Conservation (phyloP, 2,888 invertebrate genomes). For the Standfussiana lucernea region DNA sequence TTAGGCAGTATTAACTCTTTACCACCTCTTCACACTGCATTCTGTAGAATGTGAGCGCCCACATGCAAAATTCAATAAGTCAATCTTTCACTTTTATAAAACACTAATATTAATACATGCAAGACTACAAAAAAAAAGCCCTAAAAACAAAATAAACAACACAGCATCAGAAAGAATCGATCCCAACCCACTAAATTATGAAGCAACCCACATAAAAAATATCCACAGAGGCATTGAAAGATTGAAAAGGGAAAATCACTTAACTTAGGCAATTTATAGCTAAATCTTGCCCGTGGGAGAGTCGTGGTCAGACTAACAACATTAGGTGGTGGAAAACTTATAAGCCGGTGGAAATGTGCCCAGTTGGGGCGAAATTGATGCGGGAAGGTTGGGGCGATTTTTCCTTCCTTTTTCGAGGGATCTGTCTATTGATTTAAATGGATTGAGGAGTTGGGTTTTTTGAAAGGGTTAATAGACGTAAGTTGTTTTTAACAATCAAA, state of each 20-base stretch:
- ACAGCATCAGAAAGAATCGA: slow-evolving; percentile 54
- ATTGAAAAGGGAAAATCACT: slow-evolving; percentile 90
- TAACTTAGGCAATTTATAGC: slow-evolving; percentile 88
- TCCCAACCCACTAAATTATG: slow-evolving; percentile 78
- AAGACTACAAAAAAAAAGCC: not conserved
- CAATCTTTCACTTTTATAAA: not conserved
- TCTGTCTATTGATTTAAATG: slow-evolving; percentile 69
- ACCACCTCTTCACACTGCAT: too few species aligned
- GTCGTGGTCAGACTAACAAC: slow-evolving; percentile 89
- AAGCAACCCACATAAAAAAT: slow-evolving; percentile 82
- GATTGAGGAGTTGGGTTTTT: slow-evolving; percentile 17
- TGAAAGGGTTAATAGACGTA: slow-evolving; percentile 8
- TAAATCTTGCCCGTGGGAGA: slow-evolving; percentile 88
- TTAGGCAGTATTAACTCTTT: not conserved
- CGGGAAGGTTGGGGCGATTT: slow-evolving; percentile 72
- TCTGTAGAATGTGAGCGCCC: too few species aligned
- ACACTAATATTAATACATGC: not conserved
- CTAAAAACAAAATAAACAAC: slow-evolving; percentile 16
- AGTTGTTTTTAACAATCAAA: not conserved
- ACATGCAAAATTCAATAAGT: not conserved
- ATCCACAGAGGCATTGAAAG: slow-evolving; percentile 87
- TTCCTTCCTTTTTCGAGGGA: slow-evolving; percentile 63
- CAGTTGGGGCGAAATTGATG: slow-evolving; percentile 61
- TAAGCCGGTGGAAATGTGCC: slow-evolving; percentile 71
- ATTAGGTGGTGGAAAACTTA: slow-evolving; percentile 86